Base-by-base conservation (phyloP, 2,797 vertebrate species). In the Natrix natrix region DNA sequence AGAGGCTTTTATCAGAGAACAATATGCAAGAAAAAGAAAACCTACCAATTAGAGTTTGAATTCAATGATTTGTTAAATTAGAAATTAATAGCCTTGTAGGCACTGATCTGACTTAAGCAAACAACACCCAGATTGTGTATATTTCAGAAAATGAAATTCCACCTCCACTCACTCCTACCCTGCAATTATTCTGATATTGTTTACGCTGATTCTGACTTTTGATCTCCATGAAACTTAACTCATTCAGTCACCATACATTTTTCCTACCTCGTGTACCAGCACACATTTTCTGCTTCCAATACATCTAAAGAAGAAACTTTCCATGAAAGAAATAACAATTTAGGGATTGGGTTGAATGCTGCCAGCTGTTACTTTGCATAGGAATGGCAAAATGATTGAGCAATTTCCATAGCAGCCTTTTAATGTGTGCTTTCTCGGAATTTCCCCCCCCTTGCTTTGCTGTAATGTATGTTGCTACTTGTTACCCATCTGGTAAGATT, bases 161-260 rank as follows among this genome's bases (percentile, higher is more conserved):
- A 20, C 7, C 69, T 74, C 69, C 32, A 20, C 2, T 74, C 66
- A 37, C 16, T 37, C 16, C 69, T 37, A 37, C 69, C 32, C 69
- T 74, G 16, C 7, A 74, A 74, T 74, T 66, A n/a, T 66, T 74
- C 7, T 92, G 59, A 52, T 57, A 57, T 43, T 86, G n/a, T 92
- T 90, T 90, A 86, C 22, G 90, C 17, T 55, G 59, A 28, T 43
- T 90, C 88, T 61, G 86, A 14, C 16, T 55, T 89, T 90, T 93
- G 16, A 93, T 93, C 74, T 90, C 59, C 56, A 8, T 87, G 54
- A 93, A 32, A 83, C 52, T 54, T 60, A 90, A 86, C n/a, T 87
- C 59, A 48, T 90, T 86, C 66, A 60, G 88, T n/a, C 17, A n/a
- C 32, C 12, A 12, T 86, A 90, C 16, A 66, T 56, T 28, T 90